Evolutionary conservation across 2,888 invertebrate genomes (phyloP), one percentile per base, ranked within the genome.

Genomic region (Troides helena): DNA sequence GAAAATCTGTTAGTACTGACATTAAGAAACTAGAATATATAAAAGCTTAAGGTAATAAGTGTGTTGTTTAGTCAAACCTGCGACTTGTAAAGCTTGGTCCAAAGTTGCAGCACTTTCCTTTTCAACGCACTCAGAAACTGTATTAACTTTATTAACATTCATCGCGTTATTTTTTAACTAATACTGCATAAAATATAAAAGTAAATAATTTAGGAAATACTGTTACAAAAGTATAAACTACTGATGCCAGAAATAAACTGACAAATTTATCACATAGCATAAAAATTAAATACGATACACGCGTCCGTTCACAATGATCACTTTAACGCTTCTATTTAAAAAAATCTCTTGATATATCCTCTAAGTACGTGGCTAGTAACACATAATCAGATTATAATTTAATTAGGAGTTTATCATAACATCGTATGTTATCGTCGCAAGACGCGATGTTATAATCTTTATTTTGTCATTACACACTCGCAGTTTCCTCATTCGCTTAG

Each of bases 81-180:
- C 66, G n/a, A 70, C 59, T 3, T 70, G 62, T 23, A 70, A 53
- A 17, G 70, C 70, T n/a, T 70, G 63, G 39, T 70, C 70, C 30
- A 70, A 60, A 6, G 63, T 63, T 17, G 70, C 67, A 2, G 53
- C 59, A 63, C 63, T 50, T 67, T 63, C 53, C 1, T 63, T 63
- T 50, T 63, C 62, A 63, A 67, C 59, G 39, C 25, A 10, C 10
- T 43, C 67, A 21, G 65, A 58, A 25, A 70, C 60, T 59, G 70
- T 56, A 50, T 59, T 58, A 17, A 66, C n/a, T 70, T 67, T 59
- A 59, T 67, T 67, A 36, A 14, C 17, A 62, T 36, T 62, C 67
- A 67, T 66, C 25, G n/a, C n/a, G 12, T 56, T 39, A 36, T 56
- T 56, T 64, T 58, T 53, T n/a, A 46, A 46, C 2, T 14, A 46